Base-by-base conservation (phyloP, 2,113 vertebrate species). In the Chiloscyllium plagiosum region DNA sequence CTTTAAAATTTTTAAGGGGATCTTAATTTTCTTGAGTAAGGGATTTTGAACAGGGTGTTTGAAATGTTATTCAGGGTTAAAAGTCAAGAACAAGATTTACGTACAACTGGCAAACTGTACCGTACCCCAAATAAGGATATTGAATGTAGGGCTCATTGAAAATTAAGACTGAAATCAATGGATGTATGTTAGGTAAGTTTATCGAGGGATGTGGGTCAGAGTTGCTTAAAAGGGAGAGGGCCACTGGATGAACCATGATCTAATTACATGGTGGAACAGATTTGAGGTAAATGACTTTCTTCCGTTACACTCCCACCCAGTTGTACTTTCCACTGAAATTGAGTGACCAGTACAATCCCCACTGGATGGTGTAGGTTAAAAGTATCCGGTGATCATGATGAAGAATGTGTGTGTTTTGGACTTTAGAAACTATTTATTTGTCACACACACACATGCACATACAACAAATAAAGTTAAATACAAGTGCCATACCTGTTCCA, bases 401-500 rank as follows among this genome's bases (percentile, higher is more conserved):
- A 66, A 10, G n/a, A 65, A 22, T 20, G 2, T 6, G 22, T 90
- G 26, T 66, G 33, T 15, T 92, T 33, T n/a, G 19, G 61, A 66
- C 26, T 92, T 92, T 90, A 37, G n/a, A 19, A 33, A 22, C 4
- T 66, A 37, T 66, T n/a, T 22, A 19, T 12, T 65, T 19, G 47
- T 29, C 56, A 37, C 17, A 22, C 17, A 92, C 56, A 66, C 33
- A 20, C 3, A 29, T 56, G 56, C 8, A 8, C 1, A 13, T 65
- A 52, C 13, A 65, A n/a, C 1, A 65, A 61, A 37, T 17, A 66
- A 29, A 52, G 66, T 94, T 56, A 94, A 47, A 70, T 70, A 19
- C 47, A 68, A 42, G 22, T 29, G 17, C 42, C 98, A 97, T 96
- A 97, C 97, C 97, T 97, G 68, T 96, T 97, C 96, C 56, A 98